These are phyloP conservation scores for Xanthia icteritia DNA, from an alignment of 2,888 invertebrate species.

Conservation along the genomic window DNA sequence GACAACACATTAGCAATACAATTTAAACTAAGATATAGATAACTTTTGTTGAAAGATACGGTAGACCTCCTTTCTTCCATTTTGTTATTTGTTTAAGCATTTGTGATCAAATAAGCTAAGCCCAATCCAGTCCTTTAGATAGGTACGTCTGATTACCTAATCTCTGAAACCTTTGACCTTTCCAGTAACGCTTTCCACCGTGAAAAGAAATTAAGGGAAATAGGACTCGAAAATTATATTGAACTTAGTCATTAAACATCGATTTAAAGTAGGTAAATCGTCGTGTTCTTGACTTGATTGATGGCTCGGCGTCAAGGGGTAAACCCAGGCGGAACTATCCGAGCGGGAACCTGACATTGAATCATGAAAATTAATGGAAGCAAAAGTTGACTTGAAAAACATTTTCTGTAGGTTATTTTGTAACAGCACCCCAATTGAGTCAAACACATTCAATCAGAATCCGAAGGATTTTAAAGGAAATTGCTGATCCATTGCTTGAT, in stretches of 20 bases:
- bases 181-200: not conserved
- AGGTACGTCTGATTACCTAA: not conserved
- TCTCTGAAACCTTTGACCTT: not conserved
- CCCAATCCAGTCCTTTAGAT: not conserved
- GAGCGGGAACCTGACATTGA: conserved; percentile 53
- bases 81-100: not conserved
- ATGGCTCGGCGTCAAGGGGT: conserved; percentile 32
- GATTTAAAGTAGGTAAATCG: conserved; percentile 20
- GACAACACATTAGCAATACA: too few species aligned
- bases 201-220: conserved; percentile 15
- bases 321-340: conserved; percentile 27
- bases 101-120: not conserved
- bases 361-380: conserved; percentile 32
- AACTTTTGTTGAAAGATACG: too few species aligned
- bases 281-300: conserved; percentile 42
- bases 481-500: too few species aligned
- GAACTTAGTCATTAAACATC: conserved; percentile 23
- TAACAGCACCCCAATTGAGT: not conserved
- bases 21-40: too few species aligned
- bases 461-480: too few species aligned
- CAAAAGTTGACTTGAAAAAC: conserved; percentile 1
- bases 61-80: too few species aligned
- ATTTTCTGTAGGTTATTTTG: conserved; percentile 2
- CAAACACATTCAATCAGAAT: not conserved
- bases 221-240: conserved; percentile 11